These are phyloP conservation scores for Pomatorhinus ruficollis DNA, from an alignment of 2,113 vertebrate genomes.

Conservation along the genomic window DNA sequence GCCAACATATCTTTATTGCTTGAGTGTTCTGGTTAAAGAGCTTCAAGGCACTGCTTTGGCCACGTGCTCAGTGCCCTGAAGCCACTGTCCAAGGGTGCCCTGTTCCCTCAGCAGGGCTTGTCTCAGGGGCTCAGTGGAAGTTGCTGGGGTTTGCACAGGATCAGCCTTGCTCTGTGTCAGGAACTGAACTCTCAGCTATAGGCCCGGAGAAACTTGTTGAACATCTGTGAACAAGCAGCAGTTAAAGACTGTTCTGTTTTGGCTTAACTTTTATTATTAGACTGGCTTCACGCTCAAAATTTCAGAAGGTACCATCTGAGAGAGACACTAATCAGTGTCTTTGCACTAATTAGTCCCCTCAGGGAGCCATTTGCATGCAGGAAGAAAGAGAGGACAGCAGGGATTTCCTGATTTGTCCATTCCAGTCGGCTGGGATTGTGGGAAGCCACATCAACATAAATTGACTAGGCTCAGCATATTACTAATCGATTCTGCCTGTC, in stretches of 20 bases:
- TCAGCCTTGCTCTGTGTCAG: not conserved
- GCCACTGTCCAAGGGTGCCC: not conserved
- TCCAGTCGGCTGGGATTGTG: not conserved
- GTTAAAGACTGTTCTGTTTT: not conserved
- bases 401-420: not conserved
- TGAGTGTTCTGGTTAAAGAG: not conserved
- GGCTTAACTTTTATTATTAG: not conserved
- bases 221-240: not conserved
- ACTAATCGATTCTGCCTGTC: not conserved
- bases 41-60: not conserved
- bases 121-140: not conserved
- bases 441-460: not conserved
- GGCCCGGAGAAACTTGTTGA: not conserved
- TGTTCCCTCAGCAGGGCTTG: not conserved
- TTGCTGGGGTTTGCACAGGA: not conserved
- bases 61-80: not conserved
- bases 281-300: not conserved
- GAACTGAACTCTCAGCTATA: not conserved
- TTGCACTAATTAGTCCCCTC: not conserved
- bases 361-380: not conserved
- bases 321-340: not conserved
- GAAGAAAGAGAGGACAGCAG: not conserved
- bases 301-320: not conserved
- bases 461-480: not conserved
- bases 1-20: not conserved